Evolutionary conservation across 2,888 invertebrate species (phyloP).

Genomic region (Catocala nupta): DNA sequence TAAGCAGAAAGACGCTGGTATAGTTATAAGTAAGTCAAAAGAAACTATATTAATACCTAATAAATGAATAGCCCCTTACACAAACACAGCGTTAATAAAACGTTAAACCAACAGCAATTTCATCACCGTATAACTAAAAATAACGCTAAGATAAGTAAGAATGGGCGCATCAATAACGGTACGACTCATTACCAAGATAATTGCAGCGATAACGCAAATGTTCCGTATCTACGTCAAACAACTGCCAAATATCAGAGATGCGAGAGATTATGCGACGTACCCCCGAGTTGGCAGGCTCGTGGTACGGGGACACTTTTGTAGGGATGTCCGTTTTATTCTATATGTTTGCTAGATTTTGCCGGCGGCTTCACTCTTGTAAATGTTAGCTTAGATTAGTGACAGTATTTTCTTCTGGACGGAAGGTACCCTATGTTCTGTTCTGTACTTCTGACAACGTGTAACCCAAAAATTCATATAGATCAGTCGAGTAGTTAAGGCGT

Average conservation of each 20-base stretch:
- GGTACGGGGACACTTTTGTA: background rate
- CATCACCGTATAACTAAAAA: constrained; percentile 20
- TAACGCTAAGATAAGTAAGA: constrained; percentile 33
- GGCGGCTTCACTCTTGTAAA: no score
- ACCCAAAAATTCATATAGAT: no score
- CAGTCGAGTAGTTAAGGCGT: no score
- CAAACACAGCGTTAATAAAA: background rate
- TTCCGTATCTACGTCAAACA: constrained; percentile 22
- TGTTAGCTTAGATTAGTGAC: no score
- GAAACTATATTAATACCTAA: no score
- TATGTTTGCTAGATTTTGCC: background rate
- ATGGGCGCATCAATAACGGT: constrained; percentile 28
- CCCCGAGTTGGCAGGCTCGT: background rate
- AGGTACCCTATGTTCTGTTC: no score
- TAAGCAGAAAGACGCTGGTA: no score
- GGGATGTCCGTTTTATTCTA: constrained; percentile 8
- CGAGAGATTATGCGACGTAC: constrained; percentile 10
- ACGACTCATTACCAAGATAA: constrained; percentile 47
- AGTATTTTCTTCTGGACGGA: no score
- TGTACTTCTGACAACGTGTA: no score
- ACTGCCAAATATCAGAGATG: constrained; percentile 48
- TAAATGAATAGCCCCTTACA: no score
- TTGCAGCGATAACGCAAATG: constrained; percentile 36
- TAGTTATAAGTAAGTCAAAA: no score
- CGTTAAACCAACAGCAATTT: background rate